A percentile compares a stretch with the other conserved stretches of the same genome.
These are phyloP conservation scores for Papio anubis DNA, from an alignment of 2,113 vertebrate genomes.

Conservation along the genomic window DNA sequence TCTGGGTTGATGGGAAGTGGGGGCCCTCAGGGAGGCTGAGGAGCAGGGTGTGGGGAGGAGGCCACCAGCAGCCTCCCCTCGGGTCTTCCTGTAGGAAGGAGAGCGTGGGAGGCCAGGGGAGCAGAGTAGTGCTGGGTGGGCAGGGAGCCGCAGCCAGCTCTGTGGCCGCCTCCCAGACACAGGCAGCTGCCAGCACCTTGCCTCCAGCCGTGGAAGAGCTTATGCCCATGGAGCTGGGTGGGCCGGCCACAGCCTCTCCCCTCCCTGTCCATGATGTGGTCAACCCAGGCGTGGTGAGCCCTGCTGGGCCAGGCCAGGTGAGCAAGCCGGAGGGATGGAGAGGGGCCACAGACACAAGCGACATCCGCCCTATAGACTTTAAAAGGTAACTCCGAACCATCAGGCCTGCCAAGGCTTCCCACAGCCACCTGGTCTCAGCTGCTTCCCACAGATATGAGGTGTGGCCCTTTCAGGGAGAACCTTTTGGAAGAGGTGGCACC, in stretches of 20 bases:
- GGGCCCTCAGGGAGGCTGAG: background rate
- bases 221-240: too few relatives aligned
- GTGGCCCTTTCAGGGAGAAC: background rate
- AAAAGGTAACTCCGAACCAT: background rate
- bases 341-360: background rate
- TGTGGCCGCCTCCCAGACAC: background rate
- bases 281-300: background rate
- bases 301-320: background rate
- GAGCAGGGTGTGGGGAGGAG: background rate
- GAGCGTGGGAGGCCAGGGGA: background rate
- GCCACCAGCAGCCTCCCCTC: conserved; percentile 39
- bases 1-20: background rate
- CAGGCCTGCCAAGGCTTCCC: background rate
- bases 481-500: background rate
- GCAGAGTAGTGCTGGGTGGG: background rate
- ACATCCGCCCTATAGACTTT: background rate
- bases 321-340: background rate
- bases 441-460: background rate
- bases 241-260: background rate
- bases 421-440: background rate
- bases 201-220: background rate
- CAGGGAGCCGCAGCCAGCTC: background rate
- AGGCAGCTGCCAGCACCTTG: background rate
- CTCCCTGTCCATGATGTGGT: background rate
- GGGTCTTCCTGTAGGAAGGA: background rate